Evolutionary conservation across 2,113 vertebrate species (phyloP).

Genomic region (Chiloscyllium plagiosum): DNA sequence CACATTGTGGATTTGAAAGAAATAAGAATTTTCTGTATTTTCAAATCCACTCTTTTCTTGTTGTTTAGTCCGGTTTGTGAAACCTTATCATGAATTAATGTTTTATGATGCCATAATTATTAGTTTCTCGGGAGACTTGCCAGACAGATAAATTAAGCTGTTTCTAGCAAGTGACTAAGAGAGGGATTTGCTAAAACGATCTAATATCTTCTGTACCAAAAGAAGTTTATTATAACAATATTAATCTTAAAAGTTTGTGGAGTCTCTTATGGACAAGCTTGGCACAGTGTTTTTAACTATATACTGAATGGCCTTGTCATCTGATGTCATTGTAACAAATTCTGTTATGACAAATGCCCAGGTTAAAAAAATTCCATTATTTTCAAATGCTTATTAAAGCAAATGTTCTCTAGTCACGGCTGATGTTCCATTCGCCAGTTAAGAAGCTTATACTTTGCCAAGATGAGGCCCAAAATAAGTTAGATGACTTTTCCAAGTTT

Average conservation of each 20-base stretch:
- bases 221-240: conserved; percentile 19
- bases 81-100: conserved; percentile 26
- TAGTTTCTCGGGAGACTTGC: conserved; percentile 12
- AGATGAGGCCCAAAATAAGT: conserved; percentile 12
- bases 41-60: background rate
- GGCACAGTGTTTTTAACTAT: background rate
- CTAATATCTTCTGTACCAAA: conserved; percentile 28
- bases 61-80: background rate
- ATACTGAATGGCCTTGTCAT: background rate
- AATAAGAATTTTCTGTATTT: background rate
- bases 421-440: background rate
- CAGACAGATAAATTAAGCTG: conserved; percentile 20
- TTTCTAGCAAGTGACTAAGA: conserved; percentile 17
- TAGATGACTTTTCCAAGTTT: background rate
- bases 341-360: conserved; percentile 11
- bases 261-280: conserved; percentile 8
- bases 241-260: conserved; percentile 5
- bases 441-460: background rate
- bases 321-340: background rate
- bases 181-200: conserved; percentile 15
- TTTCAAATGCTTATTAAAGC: conserved; percentile 13
- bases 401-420: background rate
- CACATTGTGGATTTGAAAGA: background rate
- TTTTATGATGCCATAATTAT: conserved; percentile 28
- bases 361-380: conserved; percentile 22